phyloP scores from a whole-genome alignment of 2,113 vertebrate species.

The Scopus umbretta region DNA sequence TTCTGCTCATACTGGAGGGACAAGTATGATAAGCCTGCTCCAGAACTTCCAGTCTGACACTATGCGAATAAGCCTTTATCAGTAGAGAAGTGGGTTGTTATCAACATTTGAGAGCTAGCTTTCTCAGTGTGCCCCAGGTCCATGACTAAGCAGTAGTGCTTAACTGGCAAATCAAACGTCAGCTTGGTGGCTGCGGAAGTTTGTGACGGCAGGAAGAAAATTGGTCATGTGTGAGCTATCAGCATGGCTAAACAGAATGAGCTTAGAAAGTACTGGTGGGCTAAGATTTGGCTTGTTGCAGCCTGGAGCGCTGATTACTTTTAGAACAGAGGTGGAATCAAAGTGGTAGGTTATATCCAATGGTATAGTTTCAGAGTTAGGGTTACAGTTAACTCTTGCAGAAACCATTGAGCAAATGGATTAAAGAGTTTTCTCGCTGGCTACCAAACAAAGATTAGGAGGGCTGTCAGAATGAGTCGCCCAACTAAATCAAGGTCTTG shows the following conservation, averaged over 20 bases:
- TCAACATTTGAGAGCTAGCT: background rate
- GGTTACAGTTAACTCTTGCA: background rate
- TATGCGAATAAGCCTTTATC: background rate
- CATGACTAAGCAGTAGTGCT: background rate
- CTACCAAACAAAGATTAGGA: background rate
- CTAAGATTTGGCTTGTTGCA: background rate
- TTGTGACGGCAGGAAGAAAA: background rate
- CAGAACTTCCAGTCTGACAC: background rate
- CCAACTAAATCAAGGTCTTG: background rate
- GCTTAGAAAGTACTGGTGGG: background rate
- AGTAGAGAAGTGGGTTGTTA: background rate
- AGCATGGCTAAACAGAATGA: background rate
- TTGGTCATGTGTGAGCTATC: background rate
- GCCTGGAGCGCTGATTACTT: background rate
- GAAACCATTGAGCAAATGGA: background rate
- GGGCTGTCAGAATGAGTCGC: background rate
- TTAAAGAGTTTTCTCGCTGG: background rate
- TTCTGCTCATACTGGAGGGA: background rate
- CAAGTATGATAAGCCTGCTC: background rate
- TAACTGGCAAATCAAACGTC: background rate
- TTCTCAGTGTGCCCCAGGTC: background rate
- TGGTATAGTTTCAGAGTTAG: background rate
- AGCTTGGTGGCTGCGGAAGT: background rate
- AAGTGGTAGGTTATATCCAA: background rate
- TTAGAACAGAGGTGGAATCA: background rate